Percentiles rank a stretch among this genome's conserved stretches.
Conservation (phyloP, 2,888 invertebrate species). For the Smittia aterrima region DNA sequence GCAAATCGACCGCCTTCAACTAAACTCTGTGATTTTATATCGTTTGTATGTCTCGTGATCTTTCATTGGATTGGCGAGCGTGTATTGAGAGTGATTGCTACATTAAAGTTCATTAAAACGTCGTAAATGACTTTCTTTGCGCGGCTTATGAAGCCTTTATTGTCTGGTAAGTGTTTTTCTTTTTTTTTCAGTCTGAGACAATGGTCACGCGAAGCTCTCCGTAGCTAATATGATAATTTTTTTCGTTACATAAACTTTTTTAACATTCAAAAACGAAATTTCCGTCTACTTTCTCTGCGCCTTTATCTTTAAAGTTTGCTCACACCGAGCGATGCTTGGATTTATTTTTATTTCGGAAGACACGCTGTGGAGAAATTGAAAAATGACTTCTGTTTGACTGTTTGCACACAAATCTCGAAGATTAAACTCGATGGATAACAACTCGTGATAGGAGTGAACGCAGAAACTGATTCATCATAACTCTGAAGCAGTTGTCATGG, state of each 20-base stretch:
- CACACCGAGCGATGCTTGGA: no score
- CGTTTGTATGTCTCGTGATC: no score
- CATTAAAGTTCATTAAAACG: background rate
- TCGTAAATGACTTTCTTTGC: background rate
- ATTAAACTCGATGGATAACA: background rate
- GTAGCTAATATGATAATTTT: background rate
- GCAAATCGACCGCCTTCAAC: no score
- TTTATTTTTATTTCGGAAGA: background rate
- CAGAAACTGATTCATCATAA: background rate
- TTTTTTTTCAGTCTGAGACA: background rate
- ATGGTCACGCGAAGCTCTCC: background rate
- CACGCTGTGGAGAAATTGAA: slow-evolving; percentile 26
- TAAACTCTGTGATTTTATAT: no score
- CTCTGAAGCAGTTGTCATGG: background rate
- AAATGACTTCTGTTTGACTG: slow-evolving; percentile 17
- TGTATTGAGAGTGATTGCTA: background rate
- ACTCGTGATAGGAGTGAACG: background rate
- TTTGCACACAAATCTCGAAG: background rate
- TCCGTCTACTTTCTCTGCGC: background rate
- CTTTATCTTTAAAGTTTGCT: no score
- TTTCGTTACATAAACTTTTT: background rate
- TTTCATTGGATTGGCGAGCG: no score
- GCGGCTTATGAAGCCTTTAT: background rate
- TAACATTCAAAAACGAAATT: background rate
- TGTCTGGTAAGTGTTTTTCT: background rate